phyloP scores from a whole-genome alignment of 2,888 invertebrate species.

The Hypercompe scribonia region DNA sequence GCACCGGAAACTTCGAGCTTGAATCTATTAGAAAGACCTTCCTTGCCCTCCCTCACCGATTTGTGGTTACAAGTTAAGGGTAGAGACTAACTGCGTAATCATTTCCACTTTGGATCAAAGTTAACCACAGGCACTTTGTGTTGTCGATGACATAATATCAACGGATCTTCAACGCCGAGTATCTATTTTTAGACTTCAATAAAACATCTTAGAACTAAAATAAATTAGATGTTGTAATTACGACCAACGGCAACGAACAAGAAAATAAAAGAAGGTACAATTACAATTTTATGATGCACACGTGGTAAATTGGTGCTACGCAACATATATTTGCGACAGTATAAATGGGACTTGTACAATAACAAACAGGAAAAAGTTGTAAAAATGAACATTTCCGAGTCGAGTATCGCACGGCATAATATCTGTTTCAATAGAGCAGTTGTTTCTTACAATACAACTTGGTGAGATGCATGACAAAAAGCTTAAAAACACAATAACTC shows the following conservation, averaged over 20 bases:
- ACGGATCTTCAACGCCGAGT: neutral
- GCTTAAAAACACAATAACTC: slow-evolving; percentile 74
- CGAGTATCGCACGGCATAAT: slow-evolving; percentile 76
- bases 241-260: slow-evolving; percentile 48
- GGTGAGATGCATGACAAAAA: slow-evolving; percentile 81
- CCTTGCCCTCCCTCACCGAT: slow-evolving; percentile 66
- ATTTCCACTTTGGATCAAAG: slow-evolving; percentile 77
- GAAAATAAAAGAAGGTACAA: slow-evolving; percentile 58
- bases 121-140: slow-evolving; percentile 73
- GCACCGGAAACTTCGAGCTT: slow-evolving; percentile 57
- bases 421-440: slow-evolving; percentile 78
- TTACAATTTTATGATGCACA: slow-evolving; percentile 59
- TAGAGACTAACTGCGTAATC: slow-evolving; percentile 71
- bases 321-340: slow-evolving; percentile 71
- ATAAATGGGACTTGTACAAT: slow-evolving; percentile 73
- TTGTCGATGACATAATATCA: slow-evolving; percentile 53
- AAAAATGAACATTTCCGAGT: slow-evolving; percentile 66
- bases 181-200: neutral
- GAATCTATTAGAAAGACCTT: slow-evolving; percentile 67
- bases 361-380: slow-evolving; percentile 72
- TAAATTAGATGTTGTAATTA: slow-evolving; percentile 18
- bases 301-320: slow-evolving; percentile 60
- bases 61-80: slow-evolving; percentile 74
- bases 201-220: slow-evolving; percentile 20
- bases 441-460: slow-evolving; percentile 72